Evolutionary conservation across 2,888 invertebrate species (phyloP).

Genomic region (Pegoplata infirma): DNA sequence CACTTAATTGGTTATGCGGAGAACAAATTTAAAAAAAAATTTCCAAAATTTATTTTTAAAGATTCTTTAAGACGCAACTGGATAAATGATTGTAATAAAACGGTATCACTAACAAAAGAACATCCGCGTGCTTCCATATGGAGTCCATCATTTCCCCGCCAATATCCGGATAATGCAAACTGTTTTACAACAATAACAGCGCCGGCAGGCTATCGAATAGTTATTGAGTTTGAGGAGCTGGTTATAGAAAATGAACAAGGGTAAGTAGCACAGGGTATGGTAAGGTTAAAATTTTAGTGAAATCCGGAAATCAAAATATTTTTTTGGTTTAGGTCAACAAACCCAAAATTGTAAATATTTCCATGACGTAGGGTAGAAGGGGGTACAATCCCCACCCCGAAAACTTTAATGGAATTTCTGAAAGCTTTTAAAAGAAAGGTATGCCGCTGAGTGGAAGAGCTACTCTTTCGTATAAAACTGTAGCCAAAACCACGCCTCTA

Average conservation of each 20-base stretch:
- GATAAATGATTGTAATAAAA: slow-evolving; percentile 83
- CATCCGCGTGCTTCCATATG: slow-evolving; percentile 84
- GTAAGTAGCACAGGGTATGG: slow-evolving; percentile 78
- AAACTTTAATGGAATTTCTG: too few species aligned
- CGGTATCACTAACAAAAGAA: slow-evolving; percentile 82
- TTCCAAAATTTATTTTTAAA: slow-evolving; percentile 63
- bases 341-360: too few species aligned
- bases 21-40: background rate
- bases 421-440: too few species aligned
- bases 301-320: too few species aligned
- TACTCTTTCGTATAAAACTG: too few species aligned
- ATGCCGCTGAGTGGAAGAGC: too few species aligned
- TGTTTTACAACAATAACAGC: slow-evolving; percentile 86
- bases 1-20: background rate
- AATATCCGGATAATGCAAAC: slow-evolving; percentile 87
- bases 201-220: slow-evolving; percentile 84
- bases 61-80: slow-evolving; percentile 78
- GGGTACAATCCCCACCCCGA: too few species aligned
- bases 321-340: too few species aligned
- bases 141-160: slow-evolving; percentile 89
- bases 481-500: too few species aligned
- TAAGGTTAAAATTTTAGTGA: background rate
- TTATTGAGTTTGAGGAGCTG: slow-evolving; percentile 87
- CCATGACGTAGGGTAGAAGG: too few species aligned
- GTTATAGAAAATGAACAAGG: slow-evolving; percentile 87